These are phyloP conservation scores for Lineus longissimus DNA, from an alignment of 1,140 invertebrate genomes.

Conservation along the genomic window DNA sequence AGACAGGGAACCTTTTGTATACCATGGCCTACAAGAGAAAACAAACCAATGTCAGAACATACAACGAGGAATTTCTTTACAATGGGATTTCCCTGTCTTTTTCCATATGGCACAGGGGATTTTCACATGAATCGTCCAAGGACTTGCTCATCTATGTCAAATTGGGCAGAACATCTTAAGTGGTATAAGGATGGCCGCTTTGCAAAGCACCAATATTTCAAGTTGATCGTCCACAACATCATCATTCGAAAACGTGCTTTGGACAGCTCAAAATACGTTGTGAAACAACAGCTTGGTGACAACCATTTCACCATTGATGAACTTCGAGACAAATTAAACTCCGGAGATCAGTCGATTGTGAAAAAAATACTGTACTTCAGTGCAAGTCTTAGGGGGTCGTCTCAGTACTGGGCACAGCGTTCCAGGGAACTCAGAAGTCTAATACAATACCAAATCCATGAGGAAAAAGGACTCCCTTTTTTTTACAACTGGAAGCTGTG, in stretches of 20 bases:
- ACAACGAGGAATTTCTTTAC: slow-evolving; percentile 3
- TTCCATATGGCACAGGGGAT: slow-evolving; percentile 1
- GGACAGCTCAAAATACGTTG: neutral
- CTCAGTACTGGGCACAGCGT: neutral
- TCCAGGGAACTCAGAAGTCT: neutral
- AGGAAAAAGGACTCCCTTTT: neutral
- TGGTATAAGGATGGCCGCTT: slow-evolving; percentile 3
- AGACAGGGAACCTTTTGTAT: neutral
- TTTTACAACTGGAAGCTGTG: slow-evolving; percentile 2
- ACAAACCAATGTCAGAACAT: neutral
- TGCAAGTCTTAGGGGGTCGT: neutral
- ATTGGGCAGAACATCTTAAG: neutral
- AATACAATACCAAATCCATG: neutral
- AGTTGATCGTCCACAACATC: slow-evolving; percentile 1
- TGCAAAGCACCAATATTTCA: neutral
- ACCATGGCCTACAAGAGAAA: neutral
- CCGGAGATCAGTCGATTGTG: slow-evolving; percentile 1
- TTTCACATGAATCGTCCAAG: slow-evolving; percentile 1
- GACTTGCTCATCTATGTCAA: neutral
- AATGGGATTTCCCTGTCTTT: neutral
- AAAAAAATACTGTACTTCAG: slow-evolving; percentile 1
- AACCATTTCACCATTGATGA: neutral
- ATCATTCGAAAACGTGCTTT: neutral
- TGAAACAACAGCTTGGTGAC: neutral
- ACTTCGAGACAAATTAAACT: neutral